phyloP scores from a whole-genome alignment of 2,113 vertebrate species.

The Thamnaconus septentrionalis region DNA sequence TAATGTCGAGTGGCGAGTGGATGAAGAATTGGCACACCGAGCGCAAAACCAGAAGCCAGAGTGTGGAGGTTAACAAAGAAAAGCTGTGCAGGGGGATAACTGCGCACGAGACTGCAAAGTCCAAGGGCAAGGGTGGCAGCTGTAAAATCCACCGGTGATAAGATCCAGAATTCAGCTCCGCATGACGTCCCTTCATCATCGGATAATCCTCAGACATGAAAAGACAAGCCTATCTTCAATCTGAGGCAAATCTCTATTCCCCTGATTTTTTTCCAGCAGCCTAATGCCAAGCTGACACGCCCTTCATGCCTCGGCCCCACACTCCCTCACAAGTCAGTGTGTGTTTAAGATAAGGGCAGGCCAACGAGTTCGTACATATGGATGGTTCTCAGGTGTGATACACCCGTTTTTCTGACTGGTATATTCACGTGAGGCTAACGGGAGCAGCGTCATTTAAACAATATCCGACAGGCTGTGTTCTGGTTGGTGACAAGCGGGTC shows the following conservation, averaged over 20 bases:
- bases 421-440: not conserved
- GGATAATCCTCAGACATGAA: constrained; percentile 67
- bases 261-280: constrained; percentile 23
- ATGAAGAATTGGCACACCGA: constrained; percentile 17
- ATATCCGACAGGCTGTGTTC: no score
- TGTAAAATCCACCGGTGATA: constrained; percentile 44
- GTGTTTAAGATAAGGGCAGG: constrained; percentile 39
- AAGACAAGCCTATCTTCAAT: constrained; percentile 50
- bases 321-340: constrained; percentile 26
- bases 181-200: constrained; percentile 60
- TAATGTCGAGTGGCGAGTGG: constrained; percentile 16
- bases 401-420: constrained; percentile 26
- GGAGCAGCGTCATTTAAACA: not conserved
- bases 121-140: constrained; percentile 49
- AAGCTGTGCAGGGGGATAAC: constrained; percentile 5
- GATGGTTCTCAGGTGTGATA: constrained; percentile 15
- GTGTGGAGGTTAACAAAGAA: not conserved
- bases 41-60: constrained; percentile 5
- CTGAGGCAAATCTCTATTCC: constrained; percentile 54
- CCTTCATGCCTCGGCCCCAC: constrained; percentile 39
- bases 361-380: constrained; percentile 22
- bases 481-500: no score
- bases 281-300: constrained; percentile 45
- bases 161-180: constrained; percentile 58
- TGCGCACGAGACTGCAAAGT: constrained; percentile 36